phyloP scores from a whole-genome alignment of 1,140 invertebrate species.

The Orius laevigatus region DNA sequence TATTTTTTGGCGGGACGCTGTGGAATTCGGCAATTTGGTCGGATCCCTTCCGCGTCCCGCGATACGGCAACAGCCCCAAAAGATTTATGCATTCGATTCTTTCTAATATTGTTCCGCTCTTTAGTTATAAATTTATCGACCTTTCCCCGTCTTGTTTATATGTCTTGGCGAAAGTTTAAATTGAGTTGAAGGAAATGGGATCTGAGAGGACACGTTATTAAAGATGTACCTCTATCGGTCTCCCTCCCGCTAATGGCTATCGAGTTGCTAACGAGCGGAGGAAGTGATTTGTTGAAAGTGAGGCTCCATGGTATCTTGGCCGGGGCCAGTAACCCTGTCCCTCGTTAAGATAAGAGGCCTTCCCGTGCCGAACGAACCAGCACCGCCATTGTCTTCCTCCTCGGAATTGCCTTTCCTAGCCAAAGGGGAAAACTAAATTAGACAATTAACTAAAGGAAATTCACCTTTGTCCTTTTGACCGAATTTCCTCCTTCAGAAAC shows the following conservation, averaged over 20 bases:
- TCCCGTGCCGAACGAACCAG: no score
- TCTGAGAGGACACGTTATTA: no score
- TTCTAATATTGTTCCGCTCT: conserved; percentile 7
- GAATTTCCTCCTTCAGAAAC: no score
- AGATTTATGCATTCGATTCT: conserved; percentile 7
- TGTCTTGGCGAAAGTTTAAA: no score
- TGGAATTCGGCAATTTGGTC: conserved; percentile 8
- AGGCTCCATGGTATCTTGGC: neutral
- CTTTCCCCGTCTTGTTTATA: no score
- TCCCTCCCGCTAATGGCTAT: conserved; percentile 7
- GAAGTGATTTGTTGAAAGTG: conserved; percentile 9
- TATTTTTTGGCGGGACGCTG: conserved; percentile 4
- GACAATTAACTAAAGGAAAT: no score
- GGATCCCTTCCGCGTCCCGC: neutral
- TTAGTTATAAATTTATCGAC: conserved; percentile 1
- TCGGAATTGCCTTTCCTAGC: no score
- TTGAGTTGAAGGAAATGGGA: no score
- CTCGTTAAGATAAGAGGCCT: conserved; percentile 6
- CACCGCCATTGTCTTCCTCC: no score
- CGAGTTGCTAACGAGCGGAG: conserved; percentile 10
- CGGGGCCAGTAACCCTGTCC: neutral
- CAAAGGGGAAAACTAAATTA: no score
- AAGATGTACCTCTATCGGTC: no score
- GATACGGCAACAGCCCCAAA: neutral
- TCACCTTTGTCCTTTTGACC: no score